phyloP scores from a whole-genome alignment of 2,797 vertebrate species.

The Falco cherrug region DNA sequence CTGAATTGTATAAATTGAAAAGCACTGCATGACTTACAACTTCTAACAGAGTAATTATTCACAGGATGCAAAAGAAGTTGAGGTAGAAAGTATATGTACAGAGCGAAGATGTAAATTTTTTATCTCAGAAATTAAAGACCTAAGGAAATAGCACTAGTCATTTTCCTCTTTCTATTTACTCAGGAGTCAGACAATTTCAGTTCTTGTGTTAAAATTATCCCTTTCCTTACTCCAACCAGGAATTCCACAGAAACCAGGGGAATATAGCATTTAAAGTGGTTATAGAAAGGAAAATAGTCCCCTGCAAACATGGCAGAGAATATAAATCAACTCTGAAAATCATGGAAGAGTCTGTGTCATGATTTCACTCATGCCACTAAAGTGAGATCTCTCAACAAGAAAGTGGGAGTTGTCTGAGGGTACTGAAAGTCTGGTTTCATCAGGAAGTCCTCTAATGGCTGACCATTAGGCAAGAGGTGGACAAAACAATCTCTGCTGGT shows the following conservation, averaged over 20 bases:
- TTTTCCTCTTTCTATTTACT: background rate
- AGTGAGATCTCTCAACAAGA: background rate
- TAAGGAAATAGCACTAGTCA: background rate
- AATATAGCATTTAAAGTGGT: background rate
- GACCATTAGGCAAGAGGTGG: background rate
- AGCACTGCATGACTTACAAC: background rate
- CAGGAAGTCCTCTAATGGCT: background rate
- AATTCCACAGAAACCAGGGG: background rate
- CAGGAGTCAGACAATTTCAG: background rate
- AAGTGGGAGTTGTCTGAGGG: background rate
- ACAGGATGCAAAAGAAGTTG: background rate
- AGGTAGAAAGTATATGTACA: background rate
- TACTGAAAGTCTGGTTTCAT: background rate
- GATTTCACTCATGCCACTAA: background rate
- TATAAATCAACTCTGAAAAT: background rate
- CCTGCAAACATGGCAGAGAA: background rate
- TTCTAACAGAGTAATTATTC: background rate
- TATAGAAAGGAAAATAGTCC: background rate
- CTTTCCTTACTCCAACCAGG: background rate
- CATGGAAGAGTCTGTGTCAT: background rate
- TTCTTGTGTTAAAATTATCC: background rate
- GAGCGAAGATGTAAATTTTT: background rate
- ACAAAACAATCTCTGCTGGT: background rate
- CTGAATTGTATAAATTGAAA: background rate
- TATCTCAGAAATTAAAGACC: background rate